Percentiles rank a stretch among this genome's conserved stretches.
Evolutionary conservation across 2,888 invertebrate species (phyloP).

Genomic region (Drosophila mercatorum): DNA sequence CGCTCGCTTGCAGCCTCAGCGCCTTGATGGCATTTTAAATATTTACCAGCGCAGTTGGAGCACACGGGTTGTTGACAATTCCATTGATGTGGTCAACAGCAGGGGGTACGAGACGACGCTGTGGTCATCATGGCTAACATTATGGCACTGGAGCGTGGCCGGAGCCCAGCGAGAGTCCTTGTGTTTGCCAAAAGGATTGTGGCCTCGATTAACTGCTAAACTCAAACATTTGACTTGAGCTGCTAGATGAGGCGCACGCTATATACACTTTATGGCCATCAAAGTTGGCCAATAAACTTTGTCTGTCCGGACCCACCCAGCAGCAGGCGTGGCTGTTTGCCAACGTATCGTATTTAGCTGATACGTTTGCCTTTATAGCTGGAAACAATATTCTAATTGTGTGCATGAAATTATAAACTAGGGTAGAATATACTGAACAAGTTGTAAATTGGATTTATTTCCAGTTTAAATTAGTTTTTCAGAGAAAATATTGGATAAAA

Average conservation of each 20-base stretch:
- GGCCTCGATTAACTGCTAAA: conserved; percentile 32
- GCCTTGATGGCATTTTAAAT: conserved; percentile 62
- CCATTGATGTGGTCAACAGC: conserved; percentile 25
- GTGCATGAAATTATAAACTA: neutral
- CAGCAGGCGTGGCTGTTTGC: neutral
- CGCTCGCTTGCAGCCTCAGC: neutral
- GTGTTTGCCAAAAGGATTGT: conserved; percentile 34
- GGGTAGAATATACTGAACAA: neutral
- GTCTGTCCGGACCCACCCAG: neutral
- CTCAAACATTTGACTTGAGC: conserved; percentile 34
- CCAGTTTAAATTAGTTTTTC: neutral
- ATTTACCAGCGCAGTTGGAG: conserved; percentile 52
- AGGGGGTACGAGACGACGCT: conserved; percentile 9
- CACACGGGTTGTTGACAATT: conserved; percentile 53
- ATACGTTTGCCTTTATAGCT: neutral
- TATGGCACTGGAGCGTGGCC: conserved; percentile 1
- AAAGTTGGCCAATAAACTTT: conserved; percentile 18
- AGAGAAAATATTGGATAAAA: neutral
- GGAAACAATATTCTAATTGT: neutral
- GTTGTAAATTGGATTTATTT: neutral
- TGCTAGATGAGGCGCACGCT: neutral
- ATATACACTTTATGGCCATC: conserved; percentile 6
- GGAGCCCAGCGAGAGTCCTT: conserved; percentile 5
- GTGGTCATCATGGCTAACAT: conserved; percentile 56
- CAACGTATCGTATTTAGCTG: neutral